Base-by-base conservation (phyloP, 2,113 vertebrate species). In the Chaetodon auriga region DNA sequence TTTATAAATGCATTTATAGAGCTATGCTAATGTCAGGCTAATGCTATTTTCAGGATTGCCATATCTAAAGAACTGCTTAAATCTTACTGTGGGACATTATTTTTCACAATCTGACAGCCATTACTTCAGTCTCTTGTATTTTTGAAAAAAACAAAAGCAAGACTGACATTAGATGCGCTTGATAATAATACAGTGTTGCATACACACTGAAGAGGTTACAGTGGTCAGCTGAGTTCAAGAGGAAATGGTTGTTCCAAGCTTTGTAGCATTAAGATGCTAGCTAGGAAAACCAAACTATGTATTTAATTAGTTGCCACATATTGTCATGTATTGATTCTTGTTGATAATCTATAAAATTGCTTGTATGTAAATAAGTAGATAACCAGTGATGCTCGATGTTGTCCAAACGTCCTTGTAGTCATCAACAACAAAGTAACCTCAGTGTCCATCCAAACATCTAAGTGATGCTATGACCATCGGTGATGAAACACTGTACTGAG, bases 191-290 rank as follows among this genome's bases (percentile, higher is more conserved):
- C 1, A 41, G 19, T 62, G 46, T 13, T 70, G 6, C 38, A 53
- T 36, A 70, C 54, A 6, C 4, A 1, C 45, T 25, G 0, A 43
- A 65, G 23, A 66, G 19, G 58, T 61, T 43, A 36, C 35, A 45
- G n/a, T 4, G 6, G 43, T 69, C 60, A 51, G 3, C 77, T 82
- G 58, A 48, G 62, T 57, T 80, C 30, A 81, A 81, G 77, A 75
- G 64, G 45, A 79, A 30, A 69, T 12, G 6, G 19, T 30, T 18
- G 16, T 71, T 61, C 21, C 6, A 66, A 14, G 11, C 46, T 53
- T 23, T 74, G 48, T 54, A 53, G 18, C 49, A 54, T 63, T 7
- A 18, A 10, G 6, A 19, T 68, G 3, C 12, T 55, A n/a, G 55
- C 19, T n/a, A 5, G 25, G 58, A 53, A 38, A 72, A 68, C 14